These are phyloP conservation scores for Bursaphelenchus okinawaensis DNA, from an alignment of 2,888 invertebrate genomes.

Conservation along the genomic window DNA sequence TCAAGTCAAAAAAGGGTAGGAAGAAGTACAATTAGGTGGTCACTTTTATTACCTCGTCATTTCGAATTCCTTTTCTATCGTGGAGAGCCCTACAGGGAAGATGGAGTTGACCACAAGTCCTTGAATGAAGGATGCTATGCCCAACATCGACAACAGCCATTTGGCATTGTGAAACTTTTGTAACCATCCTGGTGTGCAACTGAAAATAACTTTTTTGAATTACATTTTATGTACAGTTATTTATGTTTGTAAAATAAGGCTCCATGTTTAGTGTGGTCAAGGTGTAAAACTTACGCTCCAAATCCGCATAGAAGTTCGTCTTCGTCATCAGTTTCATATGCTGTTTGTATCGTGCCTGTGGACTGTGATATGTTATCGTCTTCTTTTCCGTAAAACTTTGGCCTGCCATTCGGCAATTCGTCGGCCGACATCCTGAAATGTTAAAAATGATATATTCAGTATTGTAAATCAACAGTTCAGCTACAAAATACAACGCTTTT, in stretches of 20 bases:
- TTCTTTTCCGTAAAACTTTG: neutral
- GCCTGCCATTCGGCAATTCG: neutral
- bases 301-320: slow-evolving; percentile 44
- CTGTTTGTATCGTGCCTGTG: neutral
- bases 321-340: neutral
- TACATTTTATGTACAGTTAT: too few species aligned
- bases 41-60: slow-evolving; percentile 53
- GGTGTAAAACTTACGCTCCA: slow-evolving; percentile 35
- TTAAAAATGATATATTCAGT: too few species aligned
- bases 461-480: too few species aligned
- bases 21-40: neutral
- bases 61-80: slow-evolving; percentile 51
- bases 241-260: too few species aligned
- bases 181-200: slow-evolving; percentile 53
- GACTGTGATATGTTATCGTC: neutral
- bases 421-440: neutral
- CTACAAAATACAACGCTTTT: too few species aligned
- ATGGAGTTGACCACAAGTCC: slow-evolving; percentile 55
- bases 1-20: neutral
- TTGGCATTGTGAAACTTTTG: slow-evolving; percentile 53
- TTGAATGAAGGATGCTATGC: slow-evolving; percentile 57
- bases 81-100: slow-evolving; percentile 54
- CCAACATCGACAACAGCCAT: slow-evolving; percentile 47
- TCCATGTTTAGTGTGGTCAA: too few species aligned
- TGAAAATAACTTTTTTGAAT: slow-evolving; percentile 20